These are phyloP conservation scores for Poecilia gillii DNA, from an alignment of 2,797 vertebrate species.

Conservation along the genomic window DNA sequence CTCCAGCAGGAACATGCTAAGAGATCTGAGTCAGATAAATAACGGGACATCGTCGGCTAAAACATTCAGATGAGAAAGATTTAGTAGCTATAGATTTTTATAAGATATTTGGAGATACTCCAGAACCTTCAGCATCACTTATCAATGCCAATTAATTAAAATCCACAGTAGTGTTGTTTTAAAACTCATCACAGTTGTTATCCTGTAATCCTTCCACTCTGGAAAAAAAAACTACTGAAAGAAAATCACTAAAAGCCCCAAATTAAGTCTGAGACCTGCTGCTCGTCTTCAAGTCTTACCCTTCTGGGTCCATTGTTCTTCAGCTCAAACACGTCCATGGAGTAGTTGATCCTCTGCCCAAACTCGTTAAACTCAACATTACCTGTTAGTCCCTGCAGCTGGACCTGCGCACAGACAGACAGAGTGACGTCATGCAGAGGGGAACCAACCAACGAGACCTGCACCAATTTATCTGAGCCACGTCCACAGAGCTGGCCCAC, in stretches of 20 bases:
- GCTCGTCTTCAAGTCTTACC: slow-evolving; percentile 73
- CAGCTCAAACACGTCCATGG: slow-evolving; percentile 96
- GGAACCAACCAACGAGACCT: neutral
- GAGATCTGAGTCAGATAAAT: too few species aligned
- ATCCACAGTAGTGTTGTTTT: neutral
- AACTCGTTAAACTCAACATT: slow-evolving; percentile 97
- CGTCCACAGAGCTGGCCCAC: too few species aligned
- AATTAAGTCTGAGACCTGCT: neutral
- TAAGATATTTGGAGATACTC: neutral
- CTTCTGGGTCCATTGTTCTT: slow-evolving; percentile 92
- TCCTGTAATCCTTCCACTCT: neutral
- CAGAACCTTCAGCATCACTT: neutral
- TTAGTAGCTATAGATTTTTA: too few species aligned
- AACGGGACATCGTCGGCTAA: too few species aligned
- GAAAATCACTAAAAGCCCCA: neutral
- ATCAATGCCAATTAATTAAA: too few species aligned
- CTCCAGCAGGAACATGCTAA: too few species aligned
- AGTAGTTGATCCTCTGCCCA: slow-evolving; percentile 94
- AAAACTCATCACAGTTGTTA: neutral
- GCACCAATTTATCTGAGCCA: too few species aligned
- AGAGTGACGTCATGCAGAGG: neutral
- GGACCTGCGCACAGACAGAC: slow-evolving; percentile 80
- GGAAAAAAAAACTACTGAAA: neutral
- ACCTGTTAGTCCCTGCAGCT: slow-evolving; percentile 93
- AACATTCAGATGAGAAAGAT: too few species aligned